Evolutionary conservation across 1,140 invertebrate genomes (phyloP), one percentile per base, ranked within the genome.

Genomic region (Ruditapes philippinarum): DNA sequence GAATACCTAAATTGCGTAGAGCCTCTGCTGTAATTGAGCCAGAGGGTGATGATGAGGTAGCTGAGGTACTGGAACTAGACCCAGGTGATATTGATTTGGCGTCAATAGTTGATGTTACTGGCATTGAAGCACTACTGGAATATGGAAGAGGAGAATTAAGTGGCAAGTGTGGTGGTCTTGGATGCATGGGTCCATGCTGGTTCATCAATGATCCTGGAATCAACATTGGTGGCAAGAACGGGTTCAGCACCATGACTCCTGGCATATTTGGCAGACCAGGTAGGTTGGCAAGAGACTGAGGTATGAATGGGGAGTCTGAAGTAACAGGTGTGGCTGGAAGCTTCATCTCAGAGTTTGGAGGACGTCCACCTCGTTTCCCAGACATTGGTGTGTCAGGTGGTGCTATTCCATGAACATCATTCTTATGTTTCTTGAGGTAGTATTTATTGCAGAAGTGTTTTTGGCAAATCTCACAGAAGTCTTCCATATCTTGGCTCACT

Each of bases 351-450:
- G 79, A 88, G 51, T 92, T 92, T 60, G 91, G 90, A 74, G 90
- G 89, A 62, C 92, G 89, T 22, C 87, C 89, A 74, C 89, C 73
- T 45, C 93, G 90, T 68, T 93, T 94, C 60, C 82, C 91, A 70
- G 90, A 89, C 45, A 70, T 65, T 51, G 82, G 83, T 12, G 91
- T 87, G 45, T 93, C 92, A 60, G 95, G 93, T 31, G 94, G 92
- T 74, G 90, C 91, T 74, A 96, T 96, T 45, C 97, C 97, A 95
- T 97, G 97, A 60, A 97, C 97, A 91, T 97, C 97, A 90, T 96
- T 96, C 93, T 97, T 97, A 92, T 97, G 97, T 49, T 96, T 96
- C 89, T 96, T 96, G 87, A 97, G 94, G 93, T 96, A 97, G 93
- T 97, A 97, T 92, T 96, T 97, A 91, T 96, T 96, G 85, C 95